Conservation (phyloP, 2,797 vertebrate species). For the Atherinosoma microstoma region DNA sequence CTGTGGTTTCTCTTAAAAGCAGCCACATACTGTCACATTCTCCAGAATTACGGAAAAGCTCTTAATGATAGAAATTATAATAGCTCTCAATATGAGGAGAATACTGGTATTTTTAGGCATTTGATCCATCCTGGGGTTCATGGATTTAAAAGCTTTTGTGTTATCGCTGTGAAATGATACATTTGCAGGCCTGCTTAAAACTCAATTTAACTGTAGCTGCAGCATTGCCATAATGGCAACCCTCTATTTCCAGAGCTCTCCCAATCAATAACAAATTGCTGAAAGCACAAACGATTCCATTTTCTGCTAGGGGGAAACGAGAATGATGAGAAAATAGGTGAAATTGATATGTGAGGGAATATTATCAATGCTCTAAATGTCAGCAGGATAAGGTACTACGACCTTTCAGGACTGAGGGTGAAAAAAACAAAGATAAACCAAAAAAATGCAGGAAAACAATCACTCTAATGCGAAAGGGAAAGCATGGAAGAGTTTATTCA, state of each 20-base stretch:
- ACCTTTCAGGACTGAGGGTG: conserved; percentile 74
- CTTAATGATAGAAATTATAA: conserved; percentile 75
- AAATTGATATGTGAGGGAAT: conserved; percentile 90
- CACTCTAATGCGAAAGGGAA: conserved; percentile 67
- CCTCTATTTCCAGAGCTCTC: conserved; percentile 87
- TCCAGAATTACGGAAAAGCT: conserved; percentile 75
- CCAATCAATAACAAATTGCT: conserved; percentile 90
- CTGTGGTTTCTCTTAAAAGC: conserved; percentile 70
- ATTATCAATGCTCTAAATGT: conserved; percentile 87
- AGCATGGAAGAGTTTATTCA: conserved; percentile 46
- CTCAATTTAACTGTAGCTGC: conserved; percentile 87
- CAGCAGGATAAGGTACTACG: conserved; percentile 82
- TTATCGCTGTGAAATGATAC: conserved; percentile 86
- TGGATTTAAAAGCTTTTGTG: conserved; percentile 85
- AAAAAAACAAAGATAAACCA: conserved; percentile 74
- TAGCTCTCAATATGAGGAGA: conserved; percentile 78
- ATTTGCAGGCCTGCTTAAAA: conserved; percentile 89
- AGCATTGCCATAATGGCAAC: conserved; percentile 86
- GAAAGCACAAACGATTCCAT: conserved; percentile 90
- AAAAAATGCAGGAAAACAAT: conserved; percentile 74
- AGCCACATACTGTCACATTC: conserved; percentile 78
- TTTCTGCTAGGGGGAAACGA: conserved; percentile 85
- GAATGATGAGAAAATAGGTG: conserved; percentile 89
- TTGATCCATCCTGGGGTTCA: conserved; percentile 83
- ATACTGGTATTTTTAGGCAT: conserved; percentile 83